A percentile compares a stretch with the other conserved stretches of the same genome.
Conservation (phyloP, 1,140 invertebrate species). For the Leptinotarsa lineolata region DNA sequence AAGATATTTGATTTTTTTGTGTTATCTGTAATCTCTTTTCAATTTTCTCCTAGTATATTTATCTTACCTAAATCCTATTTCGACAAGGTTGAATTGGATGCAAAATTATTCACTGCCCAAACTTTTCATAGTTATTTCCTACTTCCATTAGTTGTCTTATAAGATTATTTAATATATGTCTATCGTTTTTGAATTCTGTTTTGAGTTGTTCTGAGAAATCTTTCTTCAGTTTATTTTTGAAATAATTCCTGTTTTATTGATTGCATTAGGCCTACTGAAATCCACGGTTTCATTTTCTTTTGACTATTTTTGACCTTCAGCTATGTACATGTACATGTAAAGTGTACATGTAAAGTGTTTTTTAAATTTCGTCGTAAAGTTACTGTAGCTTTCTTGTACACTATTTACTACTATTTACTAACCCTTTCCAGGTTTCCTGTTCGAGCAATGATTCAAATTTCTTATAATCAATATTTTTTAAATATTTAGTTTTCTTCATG, state of each 20-base stretch:
- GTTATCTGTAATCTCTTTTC: constrained; percentile 6
- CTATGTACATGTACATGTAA: constrained; percentile 12
- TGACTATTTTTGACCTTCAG: neutral
- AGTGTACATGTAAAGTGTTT: constrained; percentile 5
- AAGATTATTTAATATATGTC: constrained; percentile 12
- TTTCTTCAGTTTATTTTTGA: constrained; percentile 13
- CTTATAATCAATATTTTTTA: too few relatives aligned
- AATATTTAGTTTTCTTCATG: too few relatives aligned
- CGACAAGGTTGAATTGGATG: constrained; percentile 16
- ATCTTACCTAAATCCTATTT: constrained; percentile 8
- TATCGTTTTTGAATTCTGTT: constrained; percentile 15
- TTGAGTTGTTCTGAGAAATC: constrained; percentile 14
- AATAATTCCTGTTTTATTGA: constrained; percentile 14
- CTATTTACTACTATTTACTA: too few relatives aligned
- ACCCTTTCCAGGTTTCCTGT: too few relatives aligned
- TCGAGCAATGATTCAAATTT: too few relatives aligned
- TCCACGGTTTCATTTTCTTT: constrained; percentile 12
- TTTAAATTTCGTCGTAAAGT: constrained; percentile 1
- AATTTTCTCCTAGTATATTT: constrained; percentile 9
- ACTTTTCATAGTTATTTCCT: constrained; percentile 14
- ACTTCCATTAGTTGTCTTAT: constrained; percentile 7
- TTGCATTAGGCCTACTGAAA: constrained; percentile 12
- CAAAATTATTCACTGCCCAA: neutral
- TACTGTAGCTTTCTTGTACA: too few relatives aligned
- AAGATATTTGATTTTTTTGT: constrained; percentile 5